A percentile compares a stretch with the other conserved stretches of the same genome.
Conservation (phyloP, 2,797 vertebrate species). For the Kryptolebias ocellatus region DNA sequence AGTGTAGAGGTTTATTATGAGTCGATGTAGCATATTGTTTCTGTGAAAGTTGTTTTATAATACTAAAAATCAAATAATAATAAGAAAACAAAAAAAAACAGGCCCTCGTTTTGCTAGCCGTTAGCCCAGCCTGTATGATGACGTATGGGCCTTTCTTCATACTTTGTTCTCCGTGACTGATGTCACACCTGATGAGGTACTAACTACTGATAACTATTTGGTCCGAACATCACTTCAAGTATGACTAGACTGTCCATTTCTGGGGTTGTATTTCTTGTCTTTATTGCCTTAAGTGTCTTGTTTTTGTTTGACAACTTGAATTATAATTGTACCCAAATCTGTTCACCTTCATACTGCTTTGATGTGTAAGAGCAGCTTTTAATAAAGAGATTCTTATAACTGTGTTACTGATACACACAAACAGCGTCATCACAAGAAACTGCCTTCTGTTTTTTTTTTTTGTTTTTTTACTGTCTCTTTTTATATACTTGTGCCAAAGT, state of each 20-base stretch:
- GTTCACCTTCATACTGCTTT: neutral
- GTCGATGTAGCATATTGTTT: too few species aligned
- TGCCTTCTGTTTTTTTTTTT: conserved; percentile 13
- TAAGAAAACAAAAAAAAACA: too few species aligned
- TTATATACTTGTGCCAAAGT: conserved; percentile 69
- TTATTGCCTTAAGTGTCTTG: conserved; percentile 18
- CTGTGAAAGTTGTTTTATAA: too few species aligned
- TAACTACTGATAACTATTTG: too few species aligned
- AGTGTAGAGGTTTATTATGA: too few species aligned
- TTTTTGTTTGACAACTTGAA: conserved; percentile 8
- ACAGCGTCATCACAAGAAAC: conserved; percentile 29
- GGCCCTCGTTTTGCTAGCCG: too few species aligned
- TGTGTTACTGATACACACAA: conserved; percentile 9
- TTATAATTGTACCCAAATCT: neutral
- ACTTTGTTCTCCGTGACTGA: too few species aligned
- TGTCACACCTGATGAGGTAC: too few species aligned
- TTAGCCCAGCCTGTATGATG: too few species aligned
- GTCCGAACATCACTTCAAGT: neutral
- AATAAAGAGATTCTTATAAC: conserved; percentile 27
- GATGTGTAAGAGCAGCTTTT: conserved; percentile 3
- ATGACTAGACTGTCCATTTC: too few species aligned
- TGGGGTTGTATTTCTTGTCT: neutral
- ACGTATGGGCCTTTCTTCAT: too few species aligned
- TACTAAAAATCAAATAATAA: too few species aligned
- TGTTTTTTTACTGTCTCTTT: conserved; percentile 26